Percentiles rank a stretch among this genome's conserved stretches.
Conservation (phyloP, 2,888 invertebrate species). For the Sarcophaga rosellei region DNA sequence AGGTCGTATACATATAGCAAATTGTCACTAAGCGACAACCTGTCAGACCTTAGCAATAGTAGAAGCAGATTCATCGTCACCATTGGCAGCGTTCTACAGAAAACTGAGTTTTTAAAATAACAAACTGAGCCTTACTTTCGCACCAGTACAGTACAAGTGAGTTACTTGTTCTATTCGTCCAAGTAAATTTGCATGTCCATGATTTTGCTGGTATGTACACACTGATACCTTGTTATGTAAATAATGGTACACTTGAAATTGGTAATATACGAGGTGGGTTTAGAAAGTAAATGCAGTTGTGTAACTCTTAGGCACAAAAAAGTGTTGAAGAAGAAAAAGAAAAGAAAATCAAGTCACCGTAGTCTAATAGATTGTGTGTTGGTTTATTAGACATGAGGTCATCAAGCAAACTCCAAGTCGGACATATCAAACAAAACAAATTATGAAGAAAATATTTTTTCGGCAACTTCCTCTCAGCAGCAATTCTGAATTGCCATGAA, state of each 20-base stretch:
- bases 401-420: no score
- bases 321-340: no score
- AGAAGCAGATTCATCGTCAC: constrained; percentile 19
- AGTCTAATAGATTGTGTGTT: no score
- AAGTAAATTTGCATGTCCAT: constrained; percentile 45
- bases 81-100: neutral
- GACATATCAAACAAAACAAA: no score
- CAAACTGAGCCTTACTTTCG: constrained; percentile 22
- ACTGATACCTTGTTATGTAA: neutral
- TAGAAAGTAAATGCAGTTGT: no score
- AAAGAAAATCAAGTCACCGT: no score
- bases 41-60: constrained; percentile 18
- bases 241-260: constrained; percentile 3
- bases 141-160: constrained; percentile 41
- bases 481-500: no score
- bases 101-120: constrained; percentile 22
- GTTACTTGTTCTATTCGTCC: constrained; percentile 46
- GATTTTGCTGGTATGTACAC: constrained; percentile 1
- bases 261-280: neutral
- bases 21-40: constrained; percentile 51
- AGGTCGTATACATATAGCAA: constrained; percentile 59
- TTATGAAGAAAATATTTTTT: no score
- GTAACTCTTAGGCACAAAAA: no score
- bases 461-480: no score
- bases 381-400: no score